Evolutionary conservation across 2,797 vertebrate genomes (phyloP), one percentile per base, ranked within the genome.

Genomic region (Scarus forsteni): DNA sequence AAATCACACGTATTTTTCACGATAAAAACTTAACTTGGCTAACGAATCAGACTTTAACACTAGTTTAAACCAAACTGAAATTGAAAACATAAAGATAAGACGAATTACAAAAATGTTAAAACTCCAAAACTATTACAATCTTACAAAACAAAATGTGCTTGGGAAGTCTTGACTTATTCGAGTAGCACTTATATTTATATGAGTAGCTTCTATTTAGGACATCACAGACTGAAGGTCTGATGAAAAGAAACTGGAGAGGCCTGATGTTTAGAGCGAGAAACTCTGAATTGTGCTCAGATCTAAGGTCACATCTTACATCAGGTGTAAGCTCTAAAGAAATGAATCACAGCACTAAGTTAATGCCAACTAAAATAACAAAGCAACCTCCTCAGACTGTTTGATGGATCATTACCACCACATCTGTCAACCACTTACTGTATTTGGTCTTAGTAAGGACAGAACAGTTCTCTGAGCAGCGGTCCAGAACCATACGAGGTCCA

Each of bases 371-470:
- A 19, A 70, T 38, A 18, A 55, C 10, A 54, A 38, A 63, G 34
- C 27, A 35, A 16, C 10, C 35, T 8, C 35, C 10, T 8, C 11
- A 13, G 5, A 73, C 54, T 42, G 66, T 40, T 13, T n/a, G 14
- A 70, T 13, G 19, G 63, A 75, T 61, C 8, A 2, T 12, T 35
- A 9, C 52, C n/a, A n/a, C 1, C 13, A 18, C 5, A 9, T 46
- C 36, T 73, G 50, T 16, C 40, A 69, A 52, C 8, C 60, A 88
- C 95, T 88, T 90, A 99, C 98, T 99, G 94, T 99, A 99, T 95
- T 98, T 99, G 75, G 98, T 99, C 94, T 99, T 99, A 83, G 98
- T 99, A 83, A 99, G 95, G 79, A 99, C 96, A n/a, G 97, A 99
- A 89, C 98, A 99, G 91, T 99, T 99, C 88, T 99, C 98, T 0